phyloP scores from a whole-genome alignment of 2,888 invertebrate species.

The Limenitis camilla region DNA sequence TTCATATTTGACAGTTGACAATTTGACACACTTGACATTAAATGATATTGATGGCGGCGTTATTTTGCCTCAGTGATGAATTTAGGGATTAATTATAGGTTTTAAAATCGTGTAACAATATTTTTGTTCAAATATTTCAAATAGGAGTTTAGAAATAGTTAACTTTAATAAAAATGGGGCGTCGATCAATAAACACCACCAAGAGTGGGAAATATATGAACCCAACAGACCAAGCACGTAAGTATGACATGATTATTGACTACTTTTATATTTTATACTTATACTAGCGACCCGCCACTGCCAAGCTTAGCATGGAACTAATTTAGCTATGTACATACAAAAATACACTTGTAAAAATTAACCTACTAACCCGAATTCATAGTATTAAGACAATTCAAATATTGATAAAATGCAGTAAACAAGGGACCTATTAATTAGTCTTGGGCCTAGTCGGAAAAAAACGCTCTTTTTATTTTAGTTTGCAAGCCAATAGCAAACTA shows the following conservation, averaged over 20 bases:
- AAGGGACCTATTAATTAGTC: too few species aligned
- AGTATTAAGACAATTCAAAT: too few species aligned
- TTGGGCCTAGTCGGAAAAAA: too few species aligned
- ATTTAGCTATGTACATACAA: too few species aligned
- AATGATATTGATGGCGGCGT: too few species aligned
- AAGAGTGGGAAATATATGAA: constrained; percentile 99
- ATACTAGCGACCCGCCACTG: background rate
- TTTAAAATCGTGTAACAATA: background rate
- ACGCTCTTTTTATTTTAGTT: too few species aligned
- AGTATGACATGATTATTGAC: constrained; percentile 60
- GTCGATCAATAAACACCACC: constrained; percentile 97
- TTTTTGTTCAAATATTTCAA: background rate
- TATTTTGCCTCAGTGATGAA: background rate
- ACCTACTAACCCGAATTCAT: too few species aligned
- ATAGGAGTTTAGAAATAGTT: background rate
- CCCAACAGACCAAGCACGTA: constrained; percentile 98
- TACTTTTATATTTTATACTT: background rate
- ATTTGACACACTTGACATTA: too few species aligned
- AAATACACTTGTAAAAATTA: too few species aligned
- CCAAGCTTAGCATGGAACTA: too few species aligned
- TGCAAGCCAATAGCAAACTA: too few species aligned
- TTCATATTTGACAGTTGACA: constrained; percentile 2
- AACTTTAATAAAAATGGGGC: constrained; percentile 82
- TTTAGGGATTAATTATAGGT: background rate
- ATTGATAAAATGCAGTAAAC: too few species aligned